Base-by-base conservation (phyloP, 92 coral and sea anemone species). In the Diadumene lineata region DNA sequence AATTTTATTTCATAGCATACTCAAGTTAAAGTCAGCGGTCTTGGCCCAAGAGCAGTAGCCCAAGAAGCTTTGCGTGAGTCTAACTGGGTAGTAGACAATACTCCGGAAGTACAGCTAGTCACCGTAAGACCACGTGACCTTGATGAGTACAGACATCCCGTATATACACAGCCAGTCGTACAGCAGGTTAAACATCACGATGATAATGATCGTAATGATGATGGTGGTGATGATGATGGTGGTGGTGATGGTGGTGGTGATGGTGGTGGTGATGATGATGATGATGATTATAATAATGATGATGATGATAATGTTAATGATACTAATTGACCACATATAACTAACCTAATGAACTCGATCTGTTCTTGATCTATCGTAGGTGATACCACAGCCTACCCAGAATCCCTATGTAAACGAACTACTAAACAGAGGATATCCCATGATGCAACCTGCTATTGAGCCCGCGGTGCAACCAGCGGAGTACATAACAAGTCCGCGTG, bases 51-150 rank as follows among this genome's bases (percentile, higher is more conserved):
- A 43, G 79, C 77, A 21, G 72, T 77, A 13, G 86, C 90, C 72
- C 79, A 79, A 19, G 92, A 87, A 33, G 85, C 92, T 22, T 19
- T 63, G 28, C 88, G 85, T 13, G 92, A 87, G 66, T 61, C 85
- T 25, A 85, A 73, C 43, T 87, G 92, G 92, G 85, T 85, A 32
- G 79, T 70, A 16, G 69, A 30, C 34, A 79, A 74, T 46, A 64
- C 75, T 16, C 86, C 93, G 4, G 97, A 93, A 30, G 93, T 91
- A n/a, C 86, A 84, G 24, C 73, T 91, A 44, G 88, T 91, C 18
- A 67, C 90, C 48, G 93, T 91, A 34, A 84, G 73, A 53, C 93
- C 97, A 70, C 92, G 80, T 74, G 84, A 66, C 65, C 77, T 74
- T 88, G 97, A 55, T 8, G 76, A 23, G 28, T 56, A 72, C 33